Base-by-base conservation (phyloP, 2,888 invertebrate genomes). In the Oscheius sp. region DNA sequence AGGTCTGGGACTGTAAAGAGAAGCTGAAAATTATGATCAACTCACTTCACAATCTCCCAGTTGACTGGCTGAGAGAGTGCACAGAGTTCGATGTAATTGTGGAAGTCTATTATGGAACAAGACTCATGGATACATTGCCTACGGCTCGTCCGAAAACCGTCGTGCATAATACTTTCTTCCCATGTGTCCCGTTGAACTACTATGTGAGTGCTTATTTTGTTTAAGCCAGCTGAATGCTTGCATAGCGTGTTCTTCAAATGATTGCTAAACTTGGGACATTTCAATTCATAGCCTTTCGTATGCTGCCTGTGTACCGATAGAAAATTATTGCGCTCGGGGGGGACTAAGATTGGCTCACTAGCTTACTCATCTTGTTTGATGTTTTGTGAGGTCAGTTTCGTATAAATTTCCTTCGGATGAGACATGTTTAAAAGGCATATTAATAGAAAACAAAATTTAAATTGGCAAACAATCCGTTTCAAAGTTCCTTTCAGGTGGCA, bases 11-110 rank as follows among this genome's bases (percentile, higher is more conserved):
- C 3, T 78, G 87, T 10, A 84, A 81, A 60, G 90, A 90, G 63
- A 86, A 83, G 51, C 82, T 90, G 70, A 86, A 90, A 66, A 84
- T 90, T 2, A 89, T 90, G 75, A 84, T 91, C 11, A 90, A 90
- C 57, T 89, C 87, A 1, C 47, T 88, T 7, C 88, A 89, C 75
- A 88, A 86, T 33, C 32, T 89, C 35, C 86, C 86, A 0, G 75
- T 78, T 1, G 73, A 79, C 7, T 89, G 89, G 88, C 57, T 72
- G 3, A 76, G 78, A 50, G 74, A 79, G 10, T 82, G 76, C 62
- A 70, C 74, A 0, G 81, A 82, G 48, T 86, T 83, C 65, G 83
- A 80, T 35, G 74, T 85, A 58, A 79, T 84, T 11, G 81, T 84
- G 10, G 80, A 84, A 71, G 68, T 85, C 35, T 85, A 84, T 68